Evolutionary conservation across 2,113 vertebrate genomes (phyloP).

Genomic region (Cyanoderma ruficeps): DNA sequence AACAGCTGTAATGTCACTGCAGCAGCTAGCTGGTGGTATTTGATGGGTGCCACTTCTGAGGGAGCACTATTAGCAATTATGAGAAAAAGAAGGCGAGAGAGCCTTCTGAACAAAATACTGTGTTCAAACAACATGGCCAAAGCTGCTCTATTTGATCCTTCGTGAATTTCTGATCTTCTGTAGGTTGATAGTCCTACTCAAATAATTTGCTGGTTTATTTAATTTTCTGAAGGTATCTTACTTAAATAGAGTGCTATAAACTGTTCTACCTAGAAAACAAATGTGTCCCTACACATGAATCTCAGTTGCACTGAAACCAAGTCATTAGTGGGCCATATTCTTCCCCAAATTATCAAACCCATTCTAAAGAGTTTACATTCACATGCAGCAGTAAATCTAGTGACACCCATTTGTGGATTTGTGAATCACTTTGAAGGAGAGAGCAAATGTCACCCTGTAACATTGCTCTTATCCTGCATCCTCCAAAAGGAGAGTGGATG

Average conservation of each 20-base stretch:
- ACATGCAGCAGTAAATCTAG: background rate
- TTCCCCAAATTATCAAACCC: background rate
- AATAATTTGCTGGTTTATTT: background rate
- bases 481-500: background rate
- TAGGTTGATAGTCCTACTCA: background rate
- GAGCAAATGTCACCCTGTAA: background rate
- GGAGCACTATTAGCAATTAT: background rate
- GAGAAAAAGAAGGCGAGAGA: background rate
- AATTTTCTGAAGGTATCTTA: background rate
- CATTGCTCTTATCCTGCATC: accelerated
- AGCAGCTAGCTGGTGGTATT: constrained; percentile 18
- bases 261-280: background rate
- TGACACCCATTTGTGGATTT: background rate
- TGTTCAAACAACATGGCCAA: background rate
- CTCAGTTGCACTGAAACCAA: background rate
- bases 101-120: background rate
- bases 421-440: background rate
- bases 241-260: background rate
- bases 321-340: background rate
- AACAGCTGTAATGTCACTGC: constrained; percentile 19
- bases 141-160: background rate
- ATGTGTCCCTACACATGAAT: background rate
- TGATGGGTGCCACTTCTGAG: background rate
- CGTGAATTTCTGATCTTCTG: background rate
- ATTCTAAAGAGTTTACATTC: background rate